Conservation (phyloP, 2,113 vertebrate species). For the Hiodon alosoides region DNA sequence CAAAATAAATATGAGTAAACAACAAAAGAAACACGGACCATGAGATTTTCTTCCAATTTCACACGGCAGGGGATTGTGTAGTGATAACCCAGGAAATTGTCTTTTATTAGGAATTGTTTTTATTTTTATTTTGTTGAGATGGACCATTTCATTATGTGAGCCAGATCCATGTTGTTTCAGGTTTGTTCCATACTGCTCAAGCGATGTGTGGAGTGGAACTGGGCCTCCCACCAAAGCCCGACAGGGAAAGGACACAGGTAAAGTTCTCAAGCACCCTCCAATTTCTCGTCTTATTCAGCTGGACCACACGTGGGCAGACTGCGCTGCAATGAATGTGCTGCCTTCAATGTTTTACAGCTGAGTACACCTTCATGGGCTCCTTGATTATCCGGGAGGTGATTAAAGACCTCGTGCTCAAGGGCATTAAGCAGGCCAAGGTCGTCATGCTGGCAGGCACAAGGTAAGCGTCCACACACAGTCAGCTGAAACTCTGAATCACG, state of each 20-base stretch:
- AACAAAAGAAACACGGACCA: too few relatives aligned
- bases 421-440: constrained; percentile 71
- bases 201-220: constrained; percentile 77
- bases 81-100: too few relatives aligned
- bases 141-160: neutral
- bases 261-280: neutral
- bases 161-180: constrained; percentile 42
- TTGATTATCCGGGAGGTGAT: constrained; percentile 73
- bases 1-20: too few relatives aligned
- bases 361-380: constrained; percentile 73
- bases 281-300: neutral
- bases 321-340: too few relatives aligned
- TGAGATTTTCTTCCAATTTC: too few relatives aligned
- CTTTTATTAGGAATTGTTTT: too few relatives aligned
- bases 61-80: too few relatives aligned
- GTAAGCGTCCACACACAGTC: constrained; percentile 41
- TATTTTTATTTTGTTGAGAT: neutral
- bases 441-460: constrained; percentile 73
- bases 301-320: too few relatives aligned
- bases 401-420: constrained; percentile 70
- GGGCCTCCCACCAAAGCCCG: constrained; percentile 49
- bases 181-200: constrained; percentile 77
- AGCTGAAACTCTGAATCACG: too few relatives aligned
- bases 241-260: constrained; percentile 36
- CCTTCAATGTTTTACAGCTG: constrained; percentile 42